These are phyloP conservation scores for Eurystomus glaucurus DNA, from an alignment of 2,797 vertebrate genomes.

Conservation along the genomic window DNA sequence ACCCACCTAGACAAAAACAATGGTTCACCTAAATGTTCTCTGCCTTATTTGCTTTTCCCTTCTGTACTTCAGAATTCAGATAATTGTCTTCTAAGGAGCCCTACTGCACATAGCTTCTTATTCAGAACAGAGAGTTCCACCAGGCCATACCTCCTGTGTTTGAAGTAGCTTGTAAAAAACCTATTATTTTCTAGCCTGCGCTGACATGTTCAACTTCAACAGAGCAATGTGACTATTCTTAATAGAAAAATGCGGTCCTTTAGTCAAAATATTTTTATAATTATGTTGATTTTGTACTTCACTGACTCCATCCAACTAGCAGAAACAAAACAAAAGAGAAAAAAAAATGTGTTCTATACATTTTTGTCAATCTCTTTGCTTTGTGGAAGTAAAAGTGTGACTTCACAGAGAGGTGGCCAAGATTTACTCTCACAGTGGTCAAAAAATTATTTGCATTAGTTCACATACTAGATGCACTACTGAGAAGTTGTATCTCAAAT, in stretches of 20 bases:
- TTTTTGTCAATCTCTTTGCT: not conserved
- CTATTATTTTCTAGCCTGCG: not conserved
- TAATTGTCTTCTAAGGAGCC: not conserved
- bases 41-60: not conserved
- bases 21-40: rapidly evolving
- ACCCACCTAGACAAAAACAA: not conserved
- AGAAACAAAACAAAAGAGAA: not conserved
- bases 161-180: not conserved
- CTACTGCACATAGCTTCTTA: not conserved
- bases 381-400: not conserved
- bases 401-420: not conserved
- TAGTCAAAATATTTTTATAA: not conserved
- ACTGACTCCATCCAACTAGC: not conserved
- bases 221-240: not conserved
- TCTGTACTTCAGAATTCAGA: not conserved
- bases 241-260: not conserved
- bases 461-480: not conserved
- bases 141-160: not conserved
- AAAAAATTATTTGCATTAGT: not conserved
- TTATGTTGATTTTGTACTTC: not conserved
- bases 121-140: not conserved
- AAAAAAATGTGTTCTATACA: not conserved
- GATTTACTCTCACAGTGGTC: not conserved
- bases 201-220: not conserved
- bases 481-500: not conserved